phyloP scores from a whole-genome alignment of 2,888 invertebrate genomes.

The Chymomyza amoena region DNA sequence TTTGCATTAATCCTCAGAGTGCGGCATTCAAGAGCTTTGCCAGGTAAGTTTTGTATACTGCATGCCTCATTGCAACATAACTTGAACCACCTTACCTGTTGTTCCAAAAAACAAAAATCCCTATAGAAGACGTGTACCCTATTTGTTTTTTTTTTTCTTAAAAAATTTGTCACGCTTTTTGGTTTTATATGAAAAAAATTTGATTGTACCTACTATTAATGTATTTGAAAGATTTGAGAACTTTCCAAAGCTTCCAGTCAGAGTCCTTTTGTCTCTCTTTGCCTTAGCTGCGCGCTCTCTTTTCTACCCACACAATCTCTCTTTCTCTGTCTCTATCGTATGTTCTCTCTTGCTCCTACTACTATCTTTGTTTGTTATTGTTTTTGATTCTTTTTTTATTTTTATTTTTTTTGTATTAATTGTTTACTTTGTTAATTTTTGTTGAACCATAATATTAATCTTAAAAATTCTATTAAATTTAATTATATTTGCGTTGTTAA shows the following conservation, averaged over 20 bases:
- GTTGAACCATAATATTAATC: constrained; percentile 53
- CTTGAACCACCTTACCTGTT: background rate
- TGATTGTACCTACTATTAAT: background rate
- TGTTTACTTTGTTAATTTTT: constrained; percentile 30
- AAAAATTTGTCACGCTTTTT: constrained; percentile 11
- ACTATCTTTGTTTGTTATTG: constrained; percentile 43
- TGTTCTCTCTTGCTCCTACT: constrained; percentile 21
- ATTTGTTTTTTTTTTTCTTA: constrained; percentile 9
- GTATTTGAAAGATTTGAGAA: background rate
- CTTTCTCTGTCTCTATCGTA: constrained; percentile 5
- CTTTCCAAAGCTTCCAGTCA: constrained; percentile 18
- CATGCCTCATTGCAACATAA: background rate
- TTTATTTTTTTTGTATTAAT: constrained; percentile 33
- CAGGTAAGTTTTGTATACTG: constrained; percentile 86
- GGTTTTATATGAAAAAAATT: constrained; percentile 8
- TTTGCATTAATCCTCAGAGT: constrained; percentile 99
- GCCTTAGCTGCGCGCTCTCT: background rate
- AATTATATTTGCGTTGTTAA: constrained; percentile 77
- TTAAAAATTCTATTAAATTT: constrained; percentile 65
- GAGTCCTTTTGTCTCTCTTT: background rate
- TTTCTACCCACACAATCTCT: background rate
- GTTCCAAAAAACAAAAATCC: constrained; percentile 4
- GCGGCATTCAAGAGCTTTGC: constrained; percentile 99
- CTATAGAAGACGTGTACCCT: background rate
- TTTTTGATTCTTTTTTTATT: constrained; percentile 35